These are phyloP conservation scores for Halcyon chelicuti DNA, from an alignment of 2,797 vertebrate genomes.

Conservation along the genomic window DNA sequence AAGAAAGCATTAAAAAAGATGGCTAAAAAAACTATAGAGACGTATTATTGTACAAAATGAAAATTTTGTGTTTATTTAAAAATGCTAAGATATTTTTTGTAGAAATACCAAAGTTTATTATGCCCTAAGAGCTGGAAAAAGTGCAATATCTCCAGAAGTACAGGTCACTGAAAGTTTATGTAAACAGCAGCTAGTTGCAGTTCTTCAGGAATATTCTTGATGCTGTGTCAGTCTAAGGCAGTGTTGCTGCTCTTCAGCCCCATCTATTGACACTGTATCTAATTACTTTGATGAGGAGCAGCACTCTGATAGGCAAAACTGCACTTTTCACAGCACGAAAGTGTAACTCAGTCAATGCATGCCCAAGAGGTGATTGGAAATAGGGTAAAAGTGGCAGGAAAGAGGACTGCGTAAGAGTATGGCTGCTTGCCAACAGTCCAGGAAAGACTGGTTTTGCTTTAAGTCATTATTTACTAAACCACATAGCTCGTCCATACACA, in stretches of 20 bases:
- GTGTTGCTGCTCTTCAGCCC: neutral
- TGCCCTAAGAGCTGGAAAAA: neutral
- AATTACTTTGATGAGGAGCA: neutral
- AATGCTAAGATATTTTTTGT: neutral
- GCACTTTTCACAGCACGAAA: neutral
- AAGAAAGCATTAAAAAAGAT: neutral
- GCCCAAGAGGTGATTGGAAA: neutral
- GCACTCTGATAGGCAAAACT: neutral
- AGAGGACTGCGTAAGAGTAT: neutral
- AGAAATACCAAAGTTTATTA: neutral
- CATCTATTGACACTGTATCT: neutral
- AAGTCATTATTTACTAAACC: neutral
- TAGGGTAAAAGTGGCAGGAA: neutral
- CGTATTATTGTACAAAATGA: neutral
- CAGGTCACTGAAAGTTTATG: neutral
- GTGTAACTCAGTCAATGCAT: neutral
- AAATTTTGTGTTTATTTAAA: neutral
- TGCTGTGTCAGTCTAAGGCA: accelerated
- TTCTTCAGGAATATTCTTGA: neutral
- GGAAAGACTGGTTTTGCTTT: neutral
- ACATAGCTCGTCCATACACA: neutral
- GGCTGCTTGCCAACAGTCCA: neutral
- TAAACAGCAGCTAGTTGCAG: neutral
- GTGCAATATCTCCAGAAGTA: neutral
- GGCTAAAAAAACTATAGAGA: neutral